Base-by-base conservation (phyloP, 2,888 invertebrate species). In the Agriopis aurantiaria region DNA sequence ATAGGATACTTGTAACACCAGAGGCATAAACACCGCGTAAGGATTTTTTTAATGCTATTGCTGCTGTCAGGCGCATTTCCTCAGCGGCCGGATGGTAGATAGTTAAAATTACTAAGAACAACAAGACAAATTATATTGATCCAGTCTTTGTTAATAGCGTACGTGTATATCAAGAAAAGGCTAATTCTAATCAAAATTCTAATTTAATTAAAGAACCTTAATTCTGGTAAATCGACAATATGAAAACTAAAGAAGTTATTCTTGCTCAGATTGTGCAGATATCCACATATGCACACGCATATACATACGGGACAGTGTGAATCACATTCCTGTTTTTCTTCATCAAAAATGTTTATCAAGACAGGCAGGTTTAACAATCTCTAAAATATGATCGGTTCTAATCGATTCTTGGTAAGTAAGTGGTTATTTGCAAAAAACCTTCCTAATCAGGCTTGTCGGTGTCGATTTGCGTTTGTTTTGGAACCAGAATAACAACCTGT, bases 401-500 rank as follows among this genome's bases (percentile, higher is more conserved):
- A 76, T 72, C 65, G 66, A 65, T 74, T 78, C 61, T 77, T 46
- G 53, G 73, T 62, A 78, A 60, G 43, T 52, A 55, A 48, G 17
- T 17, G 48, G 51, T 55, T 62, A 58, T 66, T 75, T 69, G 75
- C 77, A 75, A 74, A 74, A 76, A 74, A 74, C 46, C 67, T 76
- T 76, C 75, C 68, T 73, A 65, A 72, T 76, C 68, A 41, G 68
- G 70, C 72, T 63, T 65, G 55, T 65, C 71, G 65, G 49, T 73
- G 71, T 76, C 69, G 80, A 68, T 77, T 76, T 65, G 71, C 78
- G 78, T 88, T 87, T 88, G 84, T 87, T 90, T 90, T 82, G 85
- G 83, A 91, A 92, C 92, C 90, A 85, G 93, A 86, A 85, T 85
- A 85, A 88, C 91, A 88, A 88, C 88, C 88, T 89, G 85, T 78